phyloP scores from a whole-genome alignment of 1,140 invertebrate species.

The Sogatella furcifera region DNA sequence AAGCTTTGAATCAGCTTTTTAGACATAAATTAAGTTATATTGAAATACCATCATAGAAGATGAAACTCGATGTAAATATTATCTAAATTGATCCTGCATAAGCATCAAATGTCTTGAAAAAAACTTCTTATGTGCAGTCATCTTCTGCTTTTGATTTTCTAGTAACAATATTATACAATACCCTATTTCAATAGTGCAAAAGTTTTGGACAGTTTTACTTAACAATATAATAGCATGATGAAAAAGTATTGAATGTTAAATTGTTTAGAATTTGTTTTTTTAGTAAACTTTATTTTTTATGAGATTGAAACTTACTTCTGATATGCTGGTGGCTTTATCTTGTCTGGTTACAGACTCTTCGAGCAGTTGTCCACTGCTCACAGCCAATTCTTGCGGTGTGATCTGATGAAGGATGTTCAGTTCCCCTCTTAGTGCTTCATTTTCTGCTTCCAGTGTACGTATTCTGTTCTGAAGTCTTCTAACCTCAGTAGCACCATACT shows the following conservation, averaged over 20 bases:
- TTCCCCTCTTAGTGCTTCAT: slow-evolving; percentile 33
- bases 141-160: no score
- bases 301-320: neutral
- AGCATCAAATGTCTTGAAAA: no score
- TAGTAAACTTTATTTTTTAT: neutral
- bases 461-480: slow-evolving; percentile 23
- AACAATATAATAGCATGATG: no score
- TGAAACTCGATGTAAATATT: no score
- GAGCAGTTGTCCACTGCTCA: neutral
- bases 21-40: no score
- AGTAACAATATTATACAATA: no score
- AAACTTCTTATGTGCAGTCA: no score
- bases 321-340: slow-evolving; percentile 20
- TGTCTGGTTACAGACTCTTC: neutral
- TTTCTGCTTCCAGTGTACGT: slow-evolving; percentile 29
- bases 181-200: neutral
- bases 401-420: slow-evolving; percentile 18
- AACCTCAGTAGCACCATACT: slow-evolving; percentile 19
- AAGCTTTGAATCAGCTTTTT: no score
- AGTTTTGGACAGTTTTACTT: neutral
- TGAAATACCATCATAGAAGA: no score
- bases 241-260: no score
- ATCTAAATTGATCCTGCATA: no score
- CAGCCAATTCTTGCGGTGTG: neutral
- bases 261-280: neutral